phyloP scores from a whole-genome alignment of 2,888 invertebrate species.

The Lasioglossum vierecki region DNA sequence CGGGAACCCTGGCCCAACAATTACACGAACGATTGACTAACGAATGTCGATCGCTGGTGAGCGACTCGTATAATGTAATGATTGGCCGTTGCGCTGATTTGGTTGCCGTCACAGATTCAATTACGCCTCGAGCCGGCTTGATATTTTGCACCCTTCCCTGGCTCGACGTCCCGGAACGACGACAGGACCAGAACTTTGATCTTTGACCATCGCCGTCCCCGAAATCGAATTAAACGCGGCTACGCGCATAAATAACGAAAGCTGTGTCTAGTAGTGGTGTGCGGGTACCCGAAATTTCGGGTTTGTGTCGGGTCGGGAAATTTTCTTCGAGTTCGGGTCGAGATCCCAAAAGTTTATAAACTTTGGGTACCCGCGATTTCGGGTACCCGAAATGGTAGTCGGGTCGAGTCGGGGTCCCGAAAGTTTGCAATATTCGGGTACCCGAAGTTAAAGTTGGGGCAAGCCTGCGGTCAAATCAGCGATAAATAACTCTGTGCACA shows the following conservation, averaged over 20 bases:
- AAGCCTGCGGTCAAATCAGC: no score
- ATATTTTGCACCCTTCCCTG: constrained; percentile 63
- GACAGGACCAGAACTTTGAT: constrained; percentile 60
- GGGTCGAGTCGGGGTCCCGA: no score
- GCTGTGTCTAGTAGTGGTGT: neutral
- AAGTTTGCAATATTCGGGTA: no score
- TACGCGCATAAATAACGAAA: constrained; percentile 64
- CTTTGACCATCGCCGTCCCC: constrained; percentile 39
- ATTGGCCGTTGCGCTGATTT: constrained; percentile 70
- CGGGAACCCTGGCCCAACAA: constrained; percentile 67
- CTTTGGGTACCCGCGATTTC: no score
- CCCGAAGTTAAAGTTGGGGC: no score
- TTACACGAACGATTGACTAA: constrained; percentile 74
- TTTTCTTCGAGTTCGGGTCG: no score
- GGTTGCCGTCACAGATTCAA: constrained; percentile 70
- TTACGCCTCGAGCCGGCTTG: constrained; percentile 64
- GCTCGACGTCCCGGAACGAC: constrained; percentile 54
- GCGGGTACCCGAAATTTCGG: no score
- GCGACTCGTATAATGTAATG: constrained; percentile 73
- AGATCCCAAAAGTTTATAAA: no score
- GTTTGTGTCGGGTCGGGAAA: no score
- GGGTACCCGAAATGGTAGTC: no score
- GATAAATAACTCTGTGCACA: no score
- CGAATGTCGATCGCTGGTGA: constrained; percentile 70
- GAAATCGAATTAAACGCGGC: constrained; percentile 59